Percentiles rank a stretch among this genome's conserved stretches.
phyloP scores from a whole-genome alignment of 2,888 invertebrate species.

The Unio delphinus region DNA sequence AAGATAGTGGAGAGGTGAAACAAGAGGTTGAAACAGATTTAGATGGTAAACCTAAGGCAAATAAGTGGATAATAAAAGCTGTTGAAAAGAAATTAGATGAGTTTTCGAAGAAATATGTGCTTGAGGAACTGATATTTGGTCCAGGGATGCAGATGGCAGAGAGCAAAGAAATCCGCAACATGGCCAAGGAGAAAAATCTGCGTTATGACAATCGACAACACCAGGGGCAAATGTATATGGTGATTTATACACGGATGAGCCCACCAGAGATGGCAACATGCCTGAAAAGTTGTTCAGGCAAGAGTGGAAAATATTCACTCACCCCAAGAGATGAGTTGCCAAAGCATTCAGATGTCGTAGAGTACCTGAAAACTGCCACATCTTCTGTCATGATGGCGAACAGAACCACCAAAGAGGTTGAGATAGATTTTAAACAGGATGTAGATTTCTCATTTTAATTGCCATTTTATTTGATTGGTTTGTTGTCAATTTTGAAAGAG shows the following conservation, averaged over 20 bases:
- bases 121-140: conserved; percentile 47
- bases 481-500: no score
- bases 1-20: conserved; percentile 17
- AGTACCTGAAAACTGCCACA: conserved; percentile 8
- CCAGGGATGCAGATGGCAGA: conserved; percentile 41
- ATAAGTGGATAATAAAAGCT: conserved; percentile 13
- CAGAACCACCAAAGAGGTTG: no score
- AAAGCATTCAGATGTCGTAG: conserved; percentile 28
- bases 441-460: no score
- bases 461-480: no score
- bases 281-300: conserved; percentile 16
- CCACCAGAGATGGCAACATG: conserved; percentile 30
- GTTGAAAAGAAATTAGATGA: conserved; percentile 28
- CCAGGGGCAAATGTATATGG: conserved; percentile 31
- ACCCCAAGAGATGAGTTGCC: conserved; percentile 31
- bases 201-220: conserved; percentile 33
- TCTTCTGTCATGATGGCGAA: no score
- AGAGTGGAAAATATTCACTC: conserved; percentile 47
- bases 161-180: conserved; percentile 26
- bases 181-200: conserved; percentile 22
- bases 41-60: conserved; percentile 17
- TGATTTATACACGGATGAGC: conserved; percentile 34
- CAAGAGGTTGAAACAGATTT: conserved; percentile 13
- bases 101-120: conserved; percentile 24
- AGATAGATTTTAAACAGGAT: no score